Evolutionary conservation across 2,888 invertebrate genomes (phyloP), one percentile per base, ranked within the genome.

Genomic region (Pyralis farinalis): DNA sequence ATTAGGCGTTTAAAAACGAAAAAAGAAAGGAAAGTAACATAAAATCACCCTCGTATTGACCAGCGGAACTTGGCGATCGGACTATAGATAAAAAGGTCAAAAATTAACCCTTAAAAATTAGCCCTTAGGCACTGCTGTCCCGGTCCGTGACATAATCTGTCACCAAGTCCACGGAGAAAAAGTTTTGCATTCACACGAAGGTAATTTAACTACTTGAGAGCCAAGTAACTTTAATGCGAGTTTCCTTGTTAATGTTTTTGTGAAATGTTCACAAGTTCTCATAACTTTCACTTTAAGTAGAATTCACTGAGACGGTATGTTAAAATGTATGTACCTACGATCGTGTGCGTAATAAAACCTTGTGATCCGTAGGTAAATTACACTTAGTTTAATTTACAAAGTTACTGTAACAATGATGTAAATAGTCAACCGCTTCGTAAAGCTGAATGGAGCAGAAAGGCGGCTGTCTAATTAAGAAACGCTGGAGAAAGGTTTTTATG

Each of bases 171-270:
- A 16, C 4, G 4, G 16, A 16, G 16, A 16, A 16, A n/a, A 16
- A 16, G 16, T 16, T 16, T 16, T 16, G 4, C 16, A 16, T 16
- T 16, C 3, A 16, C 16, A 16, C 16, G 16, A 16, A 4, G 3
- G 4, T 4, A 16, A 3, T 16, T 16, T 3, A 16, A 16, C 16
- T 16, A 16, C 16, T 25, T 4, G 1, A 25, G 25, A 25, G 25
- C 25, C n/a, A 25, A 7, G 3, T 7, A 8, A 37, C 37, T 37
- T 37, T 37, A 37, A 37, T 22, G 12, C 37, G 37, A 37, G 37
- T 37, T 37, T 22, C 31, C 22, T 37, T 21, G 37, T 37, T 31
- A 37, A 37, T 37, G 37, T 37, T 37, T 37, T 37, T 37, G 31
- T 37, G 20, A 30, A 30, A 29, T 30, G 30, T 37, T 37, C 30